Evolutionary conservation across 23 tunicate species (phyloP).

Genomic region (Halocynthia aurantium): DNA sequence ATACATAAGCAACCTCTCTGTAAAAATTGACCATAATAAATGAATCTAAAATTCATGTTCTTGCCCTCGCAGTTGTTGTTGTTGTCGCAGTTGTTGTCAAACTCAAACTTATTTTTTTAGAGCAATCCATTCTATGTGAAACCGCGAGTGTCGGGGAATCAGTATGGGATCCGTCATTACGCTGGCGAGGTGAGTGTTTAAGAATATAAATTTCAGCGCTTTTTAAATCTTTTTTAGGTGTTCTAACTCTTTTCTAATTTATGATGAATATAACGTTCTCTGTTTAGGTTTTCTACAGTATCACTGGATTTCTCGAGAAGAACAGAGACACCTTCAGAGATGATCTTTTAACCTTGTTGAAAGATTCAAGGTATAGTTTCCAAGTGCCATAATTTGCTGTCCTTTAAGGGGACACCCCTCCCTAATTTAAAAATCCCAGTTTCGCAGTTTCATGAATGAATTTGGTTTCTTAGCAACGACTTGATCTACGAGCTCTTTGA

Average conservation of each 20-base stretch:
- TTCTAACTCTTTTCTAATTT: no score
- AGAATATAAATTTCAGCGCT: background rate
- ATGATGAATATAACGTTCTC: background rate
- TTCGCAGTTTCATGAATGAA: background rate
- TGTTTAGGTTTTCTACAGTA: slow-evolving; percentile 58
- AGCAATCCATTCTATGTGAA: slow-evolving; percentile 77
- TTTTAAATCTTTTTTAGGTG: background rate
- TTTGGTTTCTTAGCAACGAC: slow-evolving; percentile 44
- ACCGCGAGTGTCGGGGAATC: slow-evolving; percentile 62
- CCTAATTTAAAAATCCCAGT: background rate
- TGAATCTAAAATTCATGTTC: no score
- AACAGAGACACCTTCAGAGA: slow-evolving; percentile 94
- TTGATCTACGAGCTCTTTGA: slow-evolving; percentile 88
- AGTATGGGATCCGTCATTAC: slow-evolving; percentile 86
- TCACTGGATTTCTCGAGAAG: slow-evolving; percentile 78
- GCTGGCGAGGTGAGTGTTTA: slow-evolving; percentile 73
- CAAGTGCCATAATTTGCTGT: background rate
- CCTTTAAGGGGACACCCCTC: background rate
- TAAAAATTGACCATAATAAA: no score
- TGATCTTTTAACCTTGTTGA: slow-evolving; percentile 71
- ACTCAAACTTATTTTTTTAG: slow-evolving; percentile 26
- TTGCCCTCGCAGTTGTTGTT: no score
- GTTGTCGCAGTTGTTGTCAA: no score
- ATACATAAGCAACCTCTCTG: no score
- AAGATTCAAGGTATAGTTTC: slow-evolving; percentile 61